phyloP scores from a whole-genome alignment of 2,113 vertebrate genomes.

The Dinomys branickii region DNA sequence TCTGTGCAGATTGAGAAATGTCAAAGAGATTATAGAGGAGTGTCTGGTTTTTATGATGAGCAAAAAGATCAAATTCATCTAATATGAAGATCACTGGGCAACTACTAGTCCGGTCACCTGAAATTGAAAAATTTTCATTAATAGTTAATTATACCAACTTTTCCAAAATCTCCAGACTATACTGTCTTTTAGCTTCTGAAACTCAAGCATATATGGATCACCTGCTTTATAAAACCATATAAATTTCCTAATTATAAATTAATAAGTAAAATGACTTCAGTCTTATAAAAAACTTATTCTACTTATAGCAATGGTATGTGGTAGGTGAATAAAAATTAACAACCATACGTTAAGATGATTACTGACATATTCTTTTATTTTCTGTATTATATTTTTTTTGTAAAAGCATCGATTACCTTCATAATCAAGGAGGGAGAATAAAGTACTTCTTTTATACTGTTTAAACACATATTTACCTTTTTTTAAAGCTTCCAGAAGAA shows the following conservation, averaged over 20 bases:
- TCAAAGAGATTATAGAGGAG: slow-evolving; percentile 98
- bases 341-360: slow-evolving; percentile 15
- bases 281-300: background rate
- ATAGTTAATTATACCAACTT: background rate
- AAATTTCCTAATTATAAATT: background rate
- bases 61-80: slow-evolving; percentile 98
- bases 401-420: background rate
- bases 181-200: slow-evolving; percentile 19
- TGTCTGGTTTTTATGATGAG: slow-evolving; percentile 98
- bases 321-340: background rate
- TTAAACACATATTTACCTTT: slow-evolving; percentile 87
- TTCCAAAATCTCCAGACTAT: slow-evolving; percentile 37
- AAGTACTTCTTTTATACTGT: background rate
- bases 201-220: background rate
- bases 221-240: background rate
- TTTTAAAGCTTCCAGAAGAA: slow-evolving; percentile 95
- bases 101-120: slow-evolving; percentile 92
- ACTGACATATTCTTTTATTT: background rate
- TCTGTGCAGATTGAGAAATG: slow-evolving; percentile 96
- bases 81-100: slow-evolving; percentile 94
- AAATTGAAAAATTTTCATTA: slow-evolving; percentile 37
- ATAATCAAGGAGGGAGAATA: background rate
- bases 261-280: background rate
- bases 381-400: background rate
- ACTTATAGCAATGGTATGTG: background rate